A percentile compares a stretch with the other conserved stretches of the same genome.
Conservation (phyloP, 2,797 vertebrate species). For the Sorex maritimensis region DNA sequence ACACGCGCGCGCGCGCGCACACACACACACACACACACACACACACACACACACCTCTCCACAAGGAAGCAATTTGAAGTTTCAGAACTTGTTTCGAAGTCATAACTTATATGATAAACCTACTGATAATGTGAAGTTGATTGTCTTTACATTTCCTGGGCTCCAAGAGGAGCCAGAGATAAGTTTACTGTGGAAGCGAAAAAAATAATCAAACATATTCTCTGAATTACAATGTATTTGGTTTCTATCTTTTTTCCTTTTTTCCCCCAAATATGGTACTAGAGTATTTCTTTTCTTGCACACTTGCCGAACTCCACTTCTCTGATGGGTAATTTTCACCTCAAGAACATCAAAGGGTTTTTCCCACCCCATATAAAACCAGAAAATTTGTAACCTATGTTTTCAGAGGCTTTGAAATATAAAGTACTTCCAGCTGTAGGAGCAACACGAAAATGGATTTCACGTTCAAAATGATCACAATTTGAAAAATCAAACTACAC, state of each 20-base stretch:
- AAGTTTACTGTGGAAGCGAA: conserved; percentile 40
- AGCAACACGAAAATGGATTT: conserved; percentile 44
- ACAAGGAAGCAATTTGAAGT: conserved; percentile 22
- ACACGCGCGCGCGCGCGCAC: too few species aligned
- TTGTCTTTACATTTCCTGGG: conserved; percentile 35
- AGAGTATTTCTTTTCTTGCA: background rate
- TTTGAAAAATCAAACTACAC: conserved; percentile 61
- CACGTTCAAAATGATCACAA: conserved; percentile 14
- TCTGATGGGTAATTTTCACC: conserved; percentile 69
- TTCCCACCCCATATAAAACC: conserved; percentile 42
- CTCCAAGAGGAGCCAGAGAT: background rate
- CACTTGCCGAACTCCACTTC: conserved; percentile 21
- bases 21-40: too few species aligned
- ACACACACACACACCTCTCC: too few species aligned
- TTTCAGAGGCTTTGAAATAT: conserved; percentile 61
- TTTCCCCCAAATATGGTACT: conserved; percentile 22
- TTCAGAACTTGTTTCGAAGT: conserved; percentile 4
- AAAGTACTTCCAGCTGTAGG: conserved; percentile 39
- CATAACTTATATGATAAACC: conserved; percentile 20
- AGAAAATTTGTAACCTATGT: conserved; percentile 60
- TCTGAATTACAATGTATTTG: conserved; percentile 38
- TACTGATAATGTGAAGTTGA: conserved; percentile 66
- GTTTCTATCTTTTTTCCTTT: conserved; percentile 54
- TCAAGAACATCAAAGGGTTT: conserved; percentile 57
- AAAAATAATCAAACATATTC: conserved; percentile 54